These are phyloP conservation scores for Campylomormyrus tamandua DNA, from an alignment of 2,113 vertebrate species.

Conservation along the genomic window DNA sequence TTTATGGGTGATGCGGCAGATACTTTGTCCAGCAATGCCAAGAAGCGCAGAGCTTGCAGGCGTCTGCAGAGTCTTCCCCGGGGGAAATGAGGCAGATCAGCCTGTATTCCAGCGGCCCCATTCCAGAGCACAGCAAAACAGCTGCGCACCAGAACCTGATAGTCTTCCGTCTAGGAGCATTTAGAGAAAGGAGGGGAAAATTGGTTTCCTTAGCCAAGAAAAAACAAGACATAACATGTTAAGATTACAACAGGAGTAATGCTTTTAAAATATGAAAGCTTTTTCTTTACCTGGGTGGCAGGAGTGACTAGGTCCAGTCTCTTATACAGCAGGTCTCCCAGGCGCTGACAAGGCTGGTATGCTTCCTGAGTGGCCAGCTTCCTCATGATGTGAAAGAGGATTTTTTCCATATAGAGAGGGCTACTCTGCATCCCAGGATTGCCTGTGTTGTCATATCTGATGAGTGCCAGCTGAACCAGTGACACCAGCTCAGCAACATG, in stretches of 20 bases:
- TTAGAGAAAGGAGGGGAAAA: slow-evolving; percentile 6
- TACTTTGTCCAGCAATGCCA: slow-evolving; percentile 62
- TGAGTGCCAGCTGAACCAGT: slow-evolving; percentile 64
- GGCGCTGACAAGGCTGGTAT: slow-evolving; percentile 35
- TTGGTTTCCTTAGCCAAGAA: neutral
- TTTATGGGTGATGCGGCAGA: neutral
- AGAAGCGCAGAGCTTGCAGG: slow-evolving; percentile 70
- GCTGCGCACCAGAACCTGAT: slow-evolving; percentile 53
- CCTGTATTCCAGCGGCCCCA: neutral
- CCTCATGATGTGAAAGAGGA: slow-evolving; percentile 74
- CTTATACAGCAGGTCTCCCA: slow-evolving; percentile 57
- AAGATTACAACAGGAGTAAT: neutral
- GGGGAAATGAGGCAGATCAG: neutral
- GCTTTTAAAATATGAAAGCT: neutral
- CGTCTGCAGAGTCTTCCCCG: slow-evolving; percentile 45
- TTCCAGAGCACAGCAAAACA: slow-evolving; percentile 75
- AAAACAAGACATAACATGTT: neutral
- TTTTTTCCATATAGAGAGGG: slow-evolving; percentile 80
- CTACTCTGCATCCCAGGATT: slow-evolving; percentile 39
- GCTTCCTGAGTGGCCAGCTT: slow-evolving; percentile 48
- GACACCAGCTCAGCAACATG: slow-evolving; percentile 54
- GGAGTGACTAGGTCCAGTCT: slow-evolving; percentile 42
- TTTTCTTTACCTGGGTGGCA: neutral
- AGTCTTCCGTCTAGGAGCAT: slow-evolving; percentile 53
- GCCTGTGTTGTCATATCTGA: slow-evolving; percentile 54